A percentile compares a stretch with the other conserved stretches of the same genome.
These are phyloP conservation scores for Cephalophus harveyi DNA, from an alignment of 2,113 vertebrate genomes.

Conservation along the genomic window DNA sequence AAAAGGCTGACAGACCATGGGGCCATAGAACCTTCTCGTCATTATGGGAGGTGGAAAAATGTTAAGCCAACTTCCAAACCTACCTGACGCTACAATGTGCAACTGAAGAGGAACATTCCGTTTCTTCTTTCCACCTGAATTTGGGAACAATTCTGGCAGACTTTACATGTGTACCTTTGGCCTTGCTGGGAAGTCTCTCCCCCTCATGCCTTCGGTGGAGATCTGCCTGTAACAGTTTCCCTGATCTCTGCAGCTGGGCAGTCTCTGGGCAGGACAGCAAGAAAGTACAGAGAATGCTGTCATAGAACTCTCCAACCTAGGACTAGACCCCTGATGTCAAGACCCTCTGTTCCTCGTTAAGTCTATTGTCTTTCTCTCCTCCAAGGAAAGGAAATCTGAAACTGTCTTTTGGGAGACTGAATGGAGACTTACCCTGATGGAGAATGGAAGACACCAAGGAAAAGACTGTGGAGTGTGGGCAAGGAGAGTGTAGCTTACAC, in stretches of 20 bases:
- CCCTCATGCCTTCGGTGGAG: not conserved
- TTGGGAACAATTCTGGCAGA: not conserved
- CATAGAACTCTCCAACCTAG: not conserved
- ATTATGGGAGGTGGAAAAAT: not conserved
- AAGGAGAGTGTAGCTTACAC: fast-evolving
- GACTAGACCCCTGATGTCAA: not conserved
- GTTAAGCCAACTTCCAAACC: not conserved
- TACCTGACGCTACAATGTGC: fast-evolving
- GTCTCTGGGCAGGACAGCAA: not conserved
- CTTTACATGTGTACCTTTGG: no score
- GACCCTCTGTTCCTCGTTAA: not conserved
- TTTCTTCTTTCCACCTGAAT: not conserved
- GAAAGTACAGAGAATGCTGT: not conserved
- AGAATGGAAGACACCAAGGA: not conserved
- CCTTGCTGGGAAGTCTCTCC: not conserved
- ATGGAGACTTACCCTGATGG: not conserved
- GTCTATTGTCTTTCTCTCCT: not conserved
- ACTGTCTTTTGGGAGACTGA: fast-evolving
- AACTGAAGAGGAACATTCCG: not conserved
- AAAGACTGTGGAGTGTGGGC: no score
- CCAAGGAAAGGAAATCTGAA: not conserved
- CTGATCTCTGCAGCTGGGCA: not conserved
- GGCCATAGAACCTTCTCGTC: not conserved
- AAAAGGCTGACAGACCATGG: not conserved
- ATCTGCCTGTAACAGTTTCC: not conserved